phyloP scores from a whole-genome alignment of 2,113 vertebrate species.

The Coracopsis vasa region DNA sequence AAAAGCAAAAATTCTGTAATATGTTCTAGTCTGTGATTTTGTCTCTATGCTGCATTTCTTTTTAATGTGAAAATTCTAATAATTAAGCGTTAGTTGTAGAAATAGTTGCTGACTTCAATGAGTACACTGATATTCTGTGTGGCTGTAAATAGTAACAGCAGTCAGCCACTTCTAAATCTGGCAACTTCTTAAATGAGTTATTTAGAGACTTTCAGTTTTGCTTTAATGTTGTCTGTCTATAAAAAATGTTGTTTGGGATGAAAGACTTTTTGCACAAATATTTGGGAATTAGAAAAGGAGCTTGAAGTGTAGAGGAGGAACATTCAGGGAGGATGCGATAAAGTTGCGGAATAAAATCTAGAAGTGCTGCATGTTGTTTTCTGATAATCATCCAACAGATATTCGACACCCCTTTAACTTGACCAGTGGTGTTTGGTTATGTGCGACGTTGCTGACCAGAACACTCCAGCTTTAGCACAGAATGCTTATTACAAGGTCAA shows the following conservation, averaged over 20 bases:
- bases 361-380: constrained; percentile 47
- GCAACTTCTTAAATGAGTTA: constrained; percentile 53
- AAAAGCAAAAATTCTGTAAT: neutral
- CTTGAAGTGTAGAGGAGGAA: neutral
- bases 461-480: constrained; percentile 55
- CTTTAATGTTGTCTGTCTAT: constrained; percentile 18
- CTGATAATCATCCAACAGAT: constrained; percentile 51
- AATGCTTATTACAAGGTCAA: constrained; percentile 45
- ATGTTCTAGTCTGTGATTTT: neutral
- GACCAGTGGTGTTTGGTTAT: constrained; percentile 57
- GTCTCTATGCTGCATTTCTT: neutral
- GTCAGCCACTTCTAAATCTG: constrained; percentile 32
- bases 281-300: neutral
- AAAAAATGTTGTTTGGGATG: neutral
- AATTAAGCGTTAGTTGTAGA: neutral
- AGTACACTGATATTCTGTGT: neutral
- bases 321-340: neutral
- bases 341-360: constrained; percentile 9
- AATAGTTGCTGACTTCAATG: neutral
- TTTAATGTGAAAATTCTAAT: neutral
- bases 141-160: constrained; percentile 36
- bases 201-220: constrained; percentile 68
- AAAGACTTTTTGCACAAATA: neutral
- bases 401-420: constrained; percentile 60
- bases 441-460: constrained; percentile 47